phyloP scores from a whole-genome alignment of 1,140 invertebrate species.

The Lysiphlebus fabarum region DNA sequence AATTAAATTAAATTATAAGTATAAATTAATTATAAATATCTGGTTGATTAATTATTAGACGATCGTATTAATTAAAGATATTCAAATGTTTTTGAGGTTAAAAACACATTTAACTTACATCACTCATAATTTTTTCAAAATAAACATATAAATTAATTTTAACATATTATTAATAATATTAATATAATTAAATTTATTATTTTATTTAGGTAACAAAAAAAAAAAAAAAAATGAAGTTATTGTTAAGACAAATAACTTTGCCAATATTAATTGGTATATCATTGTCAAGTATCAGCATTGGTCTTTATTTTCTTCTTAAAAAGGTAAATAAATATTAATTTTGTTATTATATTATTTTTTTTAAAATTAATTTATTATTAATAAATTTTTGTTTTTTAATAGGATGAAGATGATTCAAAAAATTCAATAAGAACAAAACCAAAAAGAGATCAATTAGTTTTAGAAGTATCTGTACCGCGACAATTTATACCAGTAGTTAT shows the following conservation, averaged over 20 bases:
- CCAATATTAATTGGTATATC: constrained; percentile 48
- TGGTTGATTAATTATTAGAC: not conserved
- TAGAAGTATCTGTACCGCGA: constrained; percentile 53
- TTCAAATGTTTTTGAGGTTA: constrained; percentile 27
- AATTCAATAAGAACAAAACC: not conserved
- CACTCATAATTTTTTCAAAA: not conserved
- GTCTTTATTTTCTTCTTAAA: constrained; percentile 50
- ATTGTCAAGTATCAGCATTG: constrained; percentile 46
- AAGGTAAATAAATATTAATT: constrained; percentile 36
- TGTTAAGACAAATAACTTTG: constrained; percentile 29
- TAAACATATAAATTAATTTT: too few relatives aligned
- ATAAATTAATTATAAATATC: not conserved
- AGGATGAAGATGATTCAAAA: not conserved
- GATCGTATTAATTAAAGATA: too few relatives aligned
- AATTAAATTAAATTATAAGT: constrained; percentile 1
- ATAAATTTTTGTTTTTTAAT: not conserved
- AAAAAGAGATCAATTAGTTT: constrained; percentile 3
- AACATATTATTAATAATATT: not conserved
- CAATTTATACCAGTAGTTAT: constrained; percentile 54
- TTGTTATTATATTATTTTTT: not conserved
- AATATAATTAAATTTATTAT: not conserved
- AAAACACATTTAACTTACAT: constrained; percentile 1
- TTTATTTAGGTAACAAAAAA: not conserved
- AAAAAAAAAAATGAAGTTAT: constrained; percentile 32
- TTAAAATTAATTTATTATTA: not conserved